Base-by-base conservation (phyloP, 2,797 vertebrate species). In the Sebastes oblongus region DNA sequence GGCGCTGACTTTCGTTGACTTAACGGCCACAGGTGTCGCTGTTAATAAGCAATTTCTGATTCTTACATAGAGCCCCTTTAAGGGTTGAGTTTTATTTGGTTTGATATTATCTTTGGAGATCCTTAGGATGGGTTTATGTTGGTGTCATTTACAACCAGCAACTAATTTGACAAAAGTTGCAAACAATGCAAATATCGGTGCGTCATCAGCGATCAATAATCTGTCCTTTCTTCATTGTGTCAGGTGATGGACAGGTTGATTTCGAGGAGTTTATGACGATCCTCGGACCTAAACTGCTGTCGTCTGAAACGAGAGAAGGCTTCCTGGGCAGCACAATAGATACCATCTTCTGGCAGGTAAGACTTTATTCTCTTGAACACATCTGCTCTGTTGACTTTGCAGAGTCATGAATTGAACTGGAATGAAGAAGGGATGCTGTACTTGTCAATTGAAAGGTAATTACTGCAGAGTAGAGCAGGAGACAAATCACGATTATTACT, bases 191-290 rank as follows among this genome's bases (percentile, higher is more conserved):
- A 6, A 42, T 42, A 36, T 69, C 12, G 29, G 14, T 16, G 5
- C 12, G 5, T 34, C 4, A 3, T 50, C 72, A 8, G 3, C 5
- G 27, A 30, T 64, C 30, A 29, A 10, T 70, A 46, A 69, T 50
- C 4, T 67, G 18, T 50, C 13, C 14, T 64, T 67, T 61, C 24
- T 54, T 54, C 86, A 65, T 69, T 61, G 93, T n/a, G 93, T n/a
- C 91, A 98, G 97, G 98, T 83, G 98, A 99, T 6, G 98, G 98
- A 71, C 98, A 98, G 86, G 98, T 99, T 64, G 97, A 99, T 88
- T 99, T 99, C 77, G 97, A 99, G 12, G 98, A 99, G 91, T 99
- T 99, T 90, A 98, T 99, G 98, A 99, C 98, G 24, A 99, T 99
- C 91, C 97, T 99, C 56, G 98, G 98, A 64, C 98, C 98, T 22